Evolutionary conservation across 2,113 vertebrate genomes (phyloP).

Genomic region (Tricholaema leucomelas): DNA sequence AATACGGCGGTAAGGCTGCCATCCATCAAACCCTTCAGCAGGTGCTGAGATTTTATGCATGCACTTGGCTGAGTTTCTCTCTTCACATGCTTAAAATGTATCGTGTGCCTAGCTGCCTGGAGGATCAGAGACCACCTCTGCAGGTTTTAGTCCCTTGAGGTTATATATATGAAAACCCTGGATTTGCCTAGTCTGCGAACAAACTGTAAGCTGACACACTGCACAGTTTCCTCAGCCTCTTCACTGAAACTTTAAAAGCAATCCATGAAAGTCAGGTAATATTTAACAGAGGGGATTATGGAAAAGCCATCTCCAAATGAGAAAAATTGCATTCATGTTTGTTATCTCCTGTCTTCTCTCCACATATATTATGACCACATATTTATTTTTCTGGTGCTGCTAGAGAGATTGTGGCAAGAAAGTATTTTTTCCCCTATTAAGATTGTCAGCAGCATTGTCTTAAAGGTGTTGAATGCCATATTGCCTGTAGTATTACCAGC

Average conservation of each 20-base stretch:
- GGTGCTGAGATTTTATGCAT: conserved; percentile 58
- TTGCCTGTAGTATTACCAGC: background rate
- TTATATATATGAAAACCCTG: conserved; percentile 46
- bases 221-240: background rate
- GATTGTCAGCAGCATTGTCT: background rate
- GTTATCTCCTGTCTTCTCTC: conserved; percentile 1
- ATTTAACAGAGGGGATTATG: conserved; percentile 28
- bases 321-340: conserved; percentile 21
- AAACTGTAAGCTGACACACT: background rate
- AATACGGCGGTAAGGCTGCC: conserved; percentile 56
- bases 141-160: conserved; percentile 31
- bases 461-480: background rate
- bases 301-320: conserved; percentile 35
- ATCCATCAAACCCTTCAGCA: conserved; percentile 62
- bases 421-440: background rate
- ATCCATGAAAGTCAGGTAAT: background rate
- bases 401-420: background rate
- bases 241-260: conserved; percentile 18
- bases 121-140: conserved; percentile 47
- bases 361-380: background rate
- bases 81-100: conserved; percentile 26
- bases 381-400: conserved; percentile 44
- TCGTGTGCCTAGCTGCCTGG: conserved; percentile 23
- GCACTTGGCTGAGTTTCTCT: conserved; percentile 36
- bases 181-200: conserved; percentile 32